A percentile compares a stretch with the other conserved stretches of the same genome.
These are phyloP conservation scores for Nyctalus aviator DNA, from an alignment of 2,797 vertebrate species.

Conservation along the genomic window DNA sequence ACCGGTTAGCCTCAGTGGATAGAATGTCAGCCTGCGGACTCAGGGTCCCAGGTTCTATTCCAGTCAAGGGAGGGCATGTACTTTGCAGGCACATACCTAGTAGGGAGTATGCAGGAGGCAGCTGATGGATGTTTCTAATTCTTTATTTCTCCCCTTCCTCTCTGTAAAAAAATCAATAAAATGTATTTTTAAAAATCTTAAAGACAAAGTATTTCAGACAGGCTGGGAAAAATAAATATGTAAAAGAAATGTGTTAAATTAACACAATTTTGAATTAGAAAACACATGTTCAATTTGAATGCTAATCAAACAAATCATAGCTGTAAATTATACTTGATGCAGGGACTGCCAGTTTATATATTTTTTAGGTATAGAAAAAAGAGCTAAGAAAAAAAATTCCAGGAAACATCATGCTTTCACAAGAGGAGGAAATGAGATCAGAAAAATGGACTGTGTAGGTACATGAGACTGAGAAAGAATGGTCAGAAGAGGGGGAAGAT, in stretches of 20 bases:
- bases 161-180: too few species aligned
- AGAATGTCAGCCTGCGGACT: too few species aligned
- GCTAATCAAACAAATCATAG: background rate
- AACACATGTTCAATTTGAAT: background rate
- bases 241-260: background rate
- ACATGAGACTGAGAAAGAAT: background rate
- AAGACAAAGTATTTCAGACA: background rate
- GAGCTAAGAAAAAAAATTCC: background rate
- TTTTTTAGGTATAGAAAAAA: background rate
- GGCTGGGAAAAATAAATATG: background rate
- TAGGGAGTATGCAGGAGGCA: too few species aligned
- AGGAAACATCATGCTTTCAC: background rate
- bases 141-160: too few species aligned
- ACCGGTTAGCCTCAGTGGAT: too few species aligned
- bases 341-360: background rate
- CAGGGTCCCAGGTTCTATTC: too few species aligned
- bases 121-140: too few species aligned
- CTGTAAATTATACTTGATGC: background rate
- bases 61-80: too few species aligned
- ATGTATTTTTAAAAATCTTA: background rate
- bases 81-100: too few species aligned
- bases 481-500: background rate
- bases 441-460: background rate
- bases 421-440: background rate
- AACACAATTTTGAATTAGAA: background rate